These are phyloP conservation scores for Acanthopagrus latus DNA, from an alignment of 2,797 vertebrate species.

Conservation along the genomic window DNA sequence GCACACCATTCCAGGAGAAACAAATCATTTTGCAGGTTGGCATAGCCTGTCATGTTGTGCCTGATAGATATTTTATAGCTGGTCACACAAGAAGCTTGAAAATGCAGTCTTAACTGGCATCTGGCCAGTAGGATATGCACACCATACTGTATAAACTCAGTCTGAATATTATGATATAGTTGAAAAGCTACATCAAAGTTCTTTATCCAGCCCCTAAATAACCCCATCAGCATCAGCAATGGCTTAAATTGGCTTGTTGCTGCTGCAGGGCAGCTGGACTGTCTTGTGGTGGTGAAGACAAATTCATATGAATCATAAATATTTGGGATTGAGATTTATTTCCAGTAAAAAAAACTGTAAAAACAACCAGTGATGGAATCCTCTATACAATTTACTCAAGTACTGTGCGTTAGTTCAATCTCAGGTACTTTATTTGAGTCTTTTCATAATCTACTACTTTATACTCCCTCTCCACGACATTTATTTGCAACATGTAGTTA, in stretches of 20 bases:
- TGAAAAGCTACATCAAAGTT: conserved; percentile 18
- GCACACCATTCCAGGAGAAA: conserved; percentile 15
- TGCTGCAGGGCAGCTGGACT: conserved; percentile 29
- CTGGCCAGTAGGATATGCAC: background rate
- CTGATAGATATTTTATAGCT: background rate
- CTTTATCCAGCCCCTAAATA: conserved; percentile 8
- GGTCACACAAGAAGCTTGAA: conserved; percentile 10
- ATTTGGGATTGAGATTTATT: too few relatives aligned
- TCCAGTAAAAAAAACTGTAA: too few relatives aligned
- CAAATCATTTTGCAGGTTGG: conserved; percentile 39
- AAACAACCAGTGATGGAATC: too few relatives aligned
- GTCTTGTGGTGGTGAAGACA: conserved; percentile 7
- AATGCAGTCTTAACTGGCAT: conserved; percentile 21
- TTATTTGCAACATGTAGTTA: too few relatives aligned
- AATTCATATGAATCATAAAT: background rate
- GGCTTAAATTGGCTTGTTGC: background rate
- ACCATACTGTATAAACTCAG: background rate
- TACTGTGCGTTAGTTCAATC: too few relatives aligned
- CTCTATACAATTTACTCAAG: too few relatives aligned
- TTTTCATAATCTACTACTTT: too few relatives aligned
- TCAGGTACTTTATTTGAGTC: too few relatives aligned
- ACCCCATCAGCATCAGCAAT: conserved; percentile 19
- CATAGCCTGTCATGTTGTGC: conserved; percentile 14
- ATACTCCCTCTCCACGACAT: too few relatives aligned
- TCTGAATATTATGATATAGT: conserved; percentile 29